A percentile compares a stretch with the other conserved stretches of the same genome.
phyloP scores from a whole-genome alignment of 1,140 invertebrate genomes.

The Hycleus cichorii region DNA sequence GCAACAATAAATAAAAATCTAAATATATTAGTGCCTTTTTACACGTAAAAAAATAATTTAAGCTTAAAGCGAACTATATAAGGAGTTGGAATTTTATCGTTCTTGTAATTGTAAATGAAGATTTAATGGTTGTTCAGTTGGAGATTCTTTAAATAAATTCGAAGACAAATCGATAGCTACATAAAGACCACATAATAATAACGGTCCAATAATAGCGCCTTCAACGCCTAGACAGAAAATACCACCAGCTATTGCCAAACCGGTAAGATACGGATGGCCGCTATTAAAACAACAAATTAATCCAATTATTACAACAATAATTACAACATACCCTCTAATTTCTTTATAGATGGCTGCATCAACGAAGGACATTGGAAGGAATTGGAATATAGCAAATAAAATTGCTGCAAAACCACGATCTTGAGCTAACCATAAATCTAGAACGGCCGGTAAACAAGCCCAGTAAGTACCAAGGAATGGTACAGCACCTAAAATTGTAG shows the following conservation, averaged over 20 bases:
- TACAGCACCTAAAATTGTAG: conserved; percentile 85
- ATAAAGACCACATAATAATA: conserved; percentile 81
- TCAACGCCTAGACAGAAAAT: conserved; percentile 95
- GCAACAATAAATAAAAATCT: too few relatives aligned
- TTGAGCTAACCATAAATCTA: conserved; percentile 91
- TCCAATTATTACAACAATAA: conserved; percentile 1
- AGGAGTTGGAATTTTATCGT: too few relatives aligned
- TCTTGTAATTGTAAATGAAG: conserved; percentile 27
- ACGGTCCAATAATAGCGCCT: conserved; percentile 92
- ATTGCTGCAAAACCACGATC: conserved; percentile 67
- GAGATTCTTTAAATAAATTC: conserved; percentile 45
- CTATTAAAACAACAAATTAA: conserved; percentile 46
- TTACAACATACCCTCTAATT: conserved; percentile 79
- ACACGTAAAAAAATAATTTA: too few relatives aligned
- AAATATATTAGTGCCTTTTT: too few relatives aligned
- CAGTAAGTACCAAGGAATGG: conserved; percentile 93
- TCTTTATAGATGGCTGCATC: conserved; percentile 95
- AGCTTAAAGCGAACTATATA: too few relatives aligned
- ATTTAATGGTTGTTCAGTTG: conserved; percentile 44
- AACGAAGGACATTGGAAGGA: conserved; percentile 83
- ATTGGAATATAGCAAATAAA: conserved; percentile 73
- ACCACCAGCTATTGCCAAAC: conserved; percentile 94
- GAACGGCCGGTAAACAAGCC: conserved; percentile 84
- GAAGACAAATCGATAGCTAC: conserved; percentile 71
- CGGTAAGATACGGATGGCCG: conserved; percentile 97